Percentiles rank a stretch among this genome's conserved stretches.
Evolutionary conservation across 2,797 vertebrate species (phyloP).

Genomic region (Cheirogaleus major): DNA sequence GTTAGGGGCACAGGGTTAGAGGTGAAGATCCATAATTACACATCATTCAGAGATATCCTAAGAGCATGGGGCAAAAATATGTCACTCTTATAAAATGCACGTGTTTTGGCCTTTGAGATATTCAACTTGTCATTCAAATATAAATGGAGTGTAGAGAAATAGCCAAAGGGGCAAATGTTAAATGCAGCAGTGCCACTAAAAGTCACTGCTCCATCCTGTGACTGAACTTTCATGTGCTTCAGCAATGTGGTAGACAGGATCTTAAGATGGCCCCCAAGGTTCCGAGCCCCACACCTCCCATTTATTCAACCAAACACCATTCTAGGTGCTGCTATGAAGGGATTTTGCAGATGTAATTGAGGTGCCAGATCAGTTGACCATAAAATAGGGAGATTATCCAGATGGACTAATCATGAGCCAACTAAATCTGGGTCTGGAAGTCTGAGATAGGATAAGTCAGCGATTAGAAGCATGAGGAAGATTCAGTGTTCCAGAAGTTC

Average conservation of each 20-base stretch:
- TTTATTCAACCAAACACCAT: neutral
- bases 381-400: neutral
- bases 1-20: neutral
- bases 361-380: neutral
- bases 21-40: constrained; percentile 41
- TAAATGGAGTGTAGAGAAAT: constrained; percentile 51
- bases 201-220: neutral
- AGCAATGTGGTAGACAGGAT: neutral
- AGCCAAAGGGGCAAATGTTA: constrained; percentile 24
- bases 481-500: neutral
- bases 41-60: constrained; percentile 31
- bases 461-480: neutral
- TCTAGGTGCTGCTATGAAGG: neutral
- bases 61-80: neutral
- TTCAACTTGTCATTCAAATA: constrained; percentile 51
- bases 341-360: constrained; percentile 42
- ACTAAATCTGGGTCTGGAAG: neutral
- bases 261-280: neutral
- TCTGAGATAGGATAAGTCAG: neutral
- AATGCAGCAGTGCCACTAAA: neutral
- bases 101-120: constrained; percentile 49
- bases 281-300: neutral
- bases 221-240: neutral
- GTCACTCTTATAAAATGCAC: neutral
- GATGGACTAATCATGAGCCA: neutral